Base-by-base conservation (phyloP, 2,888 invertebrate genomes). In the Troglohyphantes excavatus region DNA sequence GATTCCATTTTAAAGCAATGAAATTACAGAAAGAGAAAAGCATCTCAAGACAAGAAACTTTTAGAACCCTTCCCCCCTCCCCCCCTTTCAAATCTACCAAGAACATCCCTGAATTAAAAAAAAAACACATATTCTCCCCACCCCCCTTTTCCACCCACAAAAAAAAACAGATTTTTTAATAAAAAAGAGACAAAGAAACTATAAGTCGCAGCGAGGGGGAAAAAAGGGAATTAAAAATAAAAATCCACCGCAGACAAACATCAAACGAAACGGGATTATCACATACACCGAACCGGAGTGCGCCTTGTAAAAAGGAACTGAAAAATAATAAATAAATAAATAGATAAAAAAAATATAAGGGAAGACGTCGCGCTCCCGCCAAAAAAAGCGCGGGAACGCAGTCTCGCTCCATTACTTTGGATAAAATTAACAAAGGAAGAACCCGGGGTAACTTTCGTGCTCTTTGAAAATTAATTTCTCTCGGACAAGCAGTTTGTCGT, bases 381-480 rank as follows among this genome's bases (percentile, higher is more conserved):
- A 46, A 72, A 75, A 87, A 87, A 82, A 76, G 68, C 82, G 29
- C 68, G 67, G 82, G 70, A n/a, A 53, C 68, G 26, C 11, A 39
- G 53, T 59, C 65, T 78, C 83, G 83, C 83, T 83, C 89, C 89
- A 90, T 90, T 90, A 90, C 89, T 90, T 90, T 84, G 78, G 89
- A 90, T 90, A 90, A 90, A 90, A 90, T 90, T 90, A 90, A 90
- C 89, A 90, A 90, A 83, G 89, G 78, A 63, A 46, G 46, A 76
- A 72, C 27, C 23, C 46, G 79, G 27, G 79, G 46, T 78, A 83
- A 84, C 83, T 83, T 76, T 82, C 68, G 82, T 75, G 76, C 89
- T 90, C 89, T 90, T 90, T 84, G 83, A 63, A 90, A 90, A 90
- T 90, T 90, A 90, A 90, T 90, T 90, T 90, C 53, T 70, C 63